These are phyloP conservation scores for Hemithea aestivaria DNA, from an alignment of 2,888 invertebrate species.

Conservation along the genomic window DNA sequence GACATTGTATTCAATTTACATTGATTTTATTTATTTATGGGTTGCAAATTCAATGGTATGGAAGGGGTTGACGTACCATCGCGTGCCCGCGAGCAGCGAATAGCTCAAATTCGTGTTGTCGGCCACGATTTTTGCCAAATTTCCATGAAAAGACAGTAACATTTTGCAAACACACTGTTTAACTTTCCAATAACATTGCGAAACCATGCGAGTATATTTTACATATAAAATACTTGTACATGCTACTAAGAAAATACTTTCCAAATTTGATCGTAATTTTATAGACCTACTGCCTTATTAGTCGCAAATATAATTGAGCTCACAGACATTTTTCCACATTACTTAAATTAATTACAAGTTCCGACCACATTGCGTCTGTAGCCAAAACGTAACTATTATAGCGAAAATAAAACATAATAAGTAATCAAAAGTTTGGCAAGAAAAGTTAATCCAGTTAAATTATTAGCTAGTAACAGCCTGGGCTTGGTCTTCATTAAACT, in stretches of 20 bases:
- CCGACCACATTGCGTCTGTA: constrained; percentile 14
- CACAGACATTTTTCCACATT: too few relatives aligned
- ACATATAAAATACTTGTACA: not conserved
- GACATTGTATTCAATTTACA: too few relatives aligned
- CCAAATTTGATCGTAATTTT: too few relatives aligned
- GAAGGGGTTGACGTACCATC: constrained; percentile 38
- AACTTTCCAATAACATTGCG: constrained; percentile 40
- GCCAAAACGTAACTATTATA: constrained; percentile 3
- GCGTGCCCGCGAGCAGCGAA: constrained; percentile 33
- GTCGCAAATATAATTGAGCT: too few relatives aligned
- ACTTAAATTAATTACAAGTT: constrained; percentile 13
- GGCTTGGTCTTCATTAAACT: constrained; percentile 24
- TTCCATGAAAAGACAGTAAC: constrained; percentile 49
- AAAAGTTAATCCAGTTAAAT: constrained; percentile 14
- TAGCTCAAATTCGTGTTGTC: constrained; percentile 25
- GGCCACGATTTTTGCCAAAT: constrained; percentile 41
- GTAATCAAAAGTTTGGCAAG: constrained; percentile 17
- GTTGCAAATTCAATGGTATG: constrained; percentile 1
- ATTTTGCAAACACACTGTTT: constrained; percentile 38
- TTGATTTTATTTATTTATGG: too few relatives aligned
- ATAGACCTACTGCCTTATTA: too few relatives aligned
- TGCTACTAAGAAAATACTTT: too few relatives aligned
- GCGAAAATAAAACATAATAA: constrained; percentile 8
- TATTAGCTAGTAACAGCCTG: constrained; percentile 13
- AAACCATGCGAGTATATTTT: constrained; percentile 21